Conservation (phyloP, 2,888 invertebrate species). For the Dryobota labecula region DNA sequence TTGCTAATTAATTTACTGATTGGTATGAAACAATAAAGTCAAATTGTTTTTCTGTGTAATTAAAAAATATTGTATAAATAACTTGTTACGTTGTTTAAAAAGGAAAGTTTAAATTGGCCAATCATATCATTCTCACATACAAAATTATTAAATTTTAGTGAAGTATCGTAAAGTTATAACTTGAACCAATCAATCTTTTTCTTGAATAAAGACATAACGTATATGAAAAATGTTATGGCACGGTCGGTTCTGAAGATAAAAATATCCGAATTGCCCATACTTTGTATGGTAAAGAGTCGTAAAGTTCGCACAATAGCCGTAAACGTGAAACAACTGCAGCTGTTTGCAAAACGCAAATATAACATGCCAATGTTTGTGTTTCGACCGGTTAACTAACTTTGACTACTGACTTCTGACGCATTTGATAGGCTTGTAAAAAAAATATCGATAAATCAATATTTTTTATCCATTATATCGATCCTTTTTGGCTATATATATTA, state of each 20-base stretch:
- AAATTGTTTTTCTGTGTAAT: not conserved
- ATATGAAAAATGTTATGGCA: constrained; percentile 30
- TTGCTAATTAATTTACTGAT: constrained; percentile 28
- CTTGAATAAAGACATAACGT: constrained; percentile 46
- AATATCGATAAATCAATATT: no score
- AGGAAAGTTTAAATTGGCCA: constrained; percentile 25
- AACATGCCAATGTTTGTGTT: constrained; percentile 27
- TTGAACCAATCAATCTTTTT: constrained; percentile 41
- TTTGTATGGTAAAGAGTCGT: constrained; percentile 36
- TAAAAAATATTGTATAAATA: constrained; percentile 15
- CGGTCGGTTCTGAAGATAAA: constrained; percentile 31
- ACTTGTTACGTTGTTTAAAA: constrained; percentile 17
- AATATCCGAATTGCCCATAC: constrained; percentile 27
- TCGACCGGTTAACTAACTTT: constrained; percentile 20
- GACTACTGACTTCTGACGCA: no score
- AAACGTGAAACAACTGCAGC: constrained; percentile 57
- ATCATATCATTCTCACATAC: not conserved
- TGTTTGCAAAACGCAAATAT: constrained; percentile 38
- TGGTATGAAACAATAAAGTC: not conserved
- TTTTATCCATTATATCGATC: no score
- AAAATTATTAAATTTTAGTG: constrained; percentile 6
- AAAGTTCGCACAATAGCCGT: constrained; percentile 55
- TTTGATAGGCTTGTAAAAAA: no score
- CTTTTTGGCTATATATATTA: no score
- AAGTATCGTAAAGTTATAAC: constrained; percentile 10